A percentile compares a stretch with the other conserved stretches of the same genome.
Conservation (phyloP, 2,888 invertebrate genomes). For the Cantharis rufa region DNA sequence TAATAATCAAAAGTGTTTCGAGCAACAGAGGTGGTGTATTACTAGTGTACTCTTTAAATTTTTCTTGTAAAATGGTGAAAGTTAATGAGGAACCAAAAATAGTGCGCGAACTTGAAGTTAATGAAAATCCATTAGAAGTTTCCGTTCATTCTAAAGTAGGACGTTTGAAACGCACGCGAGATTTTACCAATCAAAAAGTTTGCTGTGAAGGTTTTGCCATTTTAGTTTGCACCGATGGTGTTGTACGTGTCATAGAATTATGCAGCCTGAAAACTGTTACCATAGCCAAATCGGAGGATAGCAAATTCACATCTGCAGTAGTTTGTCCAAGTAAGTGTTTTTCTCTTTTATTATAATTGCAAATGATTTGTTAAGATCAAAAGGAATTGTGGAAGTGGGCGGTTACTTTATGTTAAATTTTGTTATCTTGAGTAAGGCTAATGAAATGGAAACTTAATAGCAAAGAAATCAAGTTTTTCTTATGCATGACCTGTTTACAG, state of each 20-base stretch:
- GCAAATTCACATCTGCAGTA: slow-evolving; percentile 78
- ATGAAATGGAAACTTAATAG: no score
- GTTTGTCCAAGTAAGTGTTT: slow-evolving; percentile 77
- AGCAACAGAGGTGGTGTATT: slow-evolving; percentile 55
- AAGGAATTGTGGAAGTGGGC: not conserved
- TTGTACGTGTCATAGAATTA: slow-evolving; percentile 72
- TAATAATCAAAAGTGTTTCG: slow-evolving; percentile 56
- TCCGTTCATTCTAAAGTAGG: slow-evolving; percentile 66
- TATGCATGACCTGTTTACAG: no score
- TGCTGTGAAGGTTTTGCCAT: slow-evolving; percentile 67
- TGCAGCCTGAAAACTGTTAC: slow-evolving; percentile 71
- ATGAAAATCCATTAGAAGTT: slow-evolving; percentile 72
- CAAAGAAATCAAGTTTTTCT: no score
- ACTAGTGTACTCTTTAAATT: slow-evolving; percentile 62
- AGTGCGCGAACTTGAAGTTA: slow-evolving; percentile 63
- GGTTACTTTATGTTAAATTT: not conserved
- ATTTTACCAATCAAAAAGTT: slow-evolving; percentile 19
- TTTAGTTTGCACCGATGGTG: slow-evolving; percentile 75
- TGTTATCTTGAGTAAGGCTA: not conserved
- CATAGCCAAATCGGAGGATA: slow-evolving; percentile 68
- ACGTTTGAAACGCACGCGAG: slow-evolving; percentile 29
- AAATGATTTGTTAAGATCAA: not conserved
- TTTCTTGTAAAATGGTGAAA: slow-evolving; percentile 57
- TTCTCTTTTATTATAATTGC: not conserved
- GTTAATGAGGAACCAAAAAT: slow-evolving; percentile 65